These are phyloP conservation scores for Yponomeuta cagnagella DNA, from an alignment of 2,888 invertebrate genomes.

Conservation along the genomic window DNA sequence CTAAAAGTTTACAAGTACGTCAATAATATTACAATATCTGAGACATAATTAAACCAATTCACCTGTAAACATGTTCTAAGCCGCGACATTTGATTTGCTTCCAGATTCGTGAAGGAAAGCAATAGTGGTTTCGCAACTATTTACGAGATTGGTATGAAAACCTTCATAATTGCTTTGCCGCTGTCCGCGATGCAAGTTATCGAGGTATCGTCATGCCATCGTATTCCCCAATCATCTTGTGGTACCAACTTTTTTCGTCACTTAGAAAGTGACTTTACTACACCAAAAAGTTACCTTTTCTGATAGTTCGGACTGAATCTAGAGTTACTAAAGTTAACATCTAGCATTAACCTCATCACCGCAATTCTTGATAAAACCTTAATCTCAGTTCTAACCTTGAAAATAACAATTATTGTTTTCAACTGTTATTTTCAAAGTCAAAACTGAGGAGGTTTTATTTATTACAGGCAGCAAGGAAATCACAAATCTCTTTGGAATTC, in stretches of 20 bases:
- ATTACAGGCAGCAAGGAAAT: slow-evolving; percentile 38
- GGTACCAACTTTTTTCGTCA: too few species aligned
- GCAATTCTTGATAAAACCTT: too few species aligned
- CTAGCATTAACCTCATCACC: too few species aligned
- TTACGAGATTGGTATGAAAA: slow-evolving; percentile 53
- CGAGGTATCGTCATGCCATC: slow-evolving; percentile 31
- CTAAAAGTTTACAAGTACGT: slow-evolving; percentile 42
- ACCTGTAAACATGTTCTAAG: not conserved
- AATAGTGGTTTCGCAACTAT: slow-evolving; percentile 36
- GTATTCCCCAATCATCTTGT: not conserved
- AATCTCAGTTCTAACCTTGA: too few species aligned
- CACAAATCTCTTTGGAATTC: slow-evolving; percentile 44
- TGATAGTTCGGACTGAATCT: too few species aligned
- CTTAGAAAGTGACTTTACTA: too few species aligned
- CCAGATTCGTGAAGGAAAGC: slow-evolving; percentile 37
- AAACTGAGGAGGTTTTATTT: not conserved
- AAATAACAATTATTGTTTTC: too few species aligned
- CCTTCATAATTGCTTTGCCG: slow-evolving; percentile 47
- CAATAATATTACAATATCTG: not conserved
- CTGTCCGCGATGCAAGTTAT: slow-evolving; percentile 46
- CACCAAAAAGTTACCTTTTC: too few species aligned
- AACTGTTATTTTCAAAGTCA: too few species aligned
- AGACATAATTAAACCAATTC: slow-evolving; percentile 21
- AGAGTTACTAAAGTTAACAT: too few species aligned
- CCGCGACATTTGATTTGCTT: slow-evolving; percentile 21